Evolutionary conservation across 1,140 invertebrate species (phyloP), one percentile per base, ranked within the genome.

Genomic region (Dendrolimus kikuchii): DNA sequence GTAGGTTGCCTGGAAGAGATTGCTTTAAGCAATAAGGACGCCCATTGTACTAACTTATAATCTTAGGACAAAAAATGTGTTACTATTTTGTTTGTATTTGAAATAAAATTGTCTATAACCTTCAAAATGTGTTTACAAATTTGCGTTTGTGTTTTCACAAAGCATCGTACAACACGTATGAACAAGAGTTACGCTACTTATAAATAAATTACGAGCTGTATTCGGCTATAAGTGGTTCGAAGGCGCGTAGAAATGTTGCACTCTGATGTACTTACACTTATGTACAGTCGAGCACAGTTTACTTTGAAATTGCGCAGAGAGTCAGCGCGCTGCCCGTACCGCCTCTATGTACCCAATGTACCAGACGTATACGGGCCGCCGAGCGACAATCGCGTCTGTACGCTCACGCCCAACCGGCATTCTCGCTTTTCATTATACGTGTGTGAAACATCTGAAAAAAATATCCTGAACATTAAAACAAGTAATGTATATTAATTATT

Each of bases 261-360:
- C 38, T 23, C 5, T 7, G 2, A 46, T 49, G 51, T 43, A 56
- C 51, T 50, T 56, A 44, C 50, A 60, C 48, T 44, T 36, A 40
- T 50, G 44, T 46, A 46, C 54, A 49, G 53, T 10, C 39, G 23
- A 6, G 51, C 46, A 51, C 37, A 9, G 39, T 51, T 36, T 5
- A 51, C n/a, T 23, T 64, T 60, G 61, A 68, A 67, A 72, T 68
- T 79, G 80, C 77, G 76, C 74, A 77, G 76, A 71, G 73, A 49
- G 58, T 38, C 76, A 68, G 76, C 71, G 73, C 71, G 69, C 37
- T 38, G 50, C 10, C 6, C 8, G 36, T 44, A 43, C 45, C 42
- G 41, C 38, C 50, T 7, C n/a, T 10, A 43, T 43, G 47, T 46
- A 45, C 41, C 9, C 38, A 46, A 45, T 36, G 36, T 37, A 39